Percentiles rank a stretch among this genome's conserved stretches.
phyloP scores from a whole-genome alignment of 2,888 invertebrate species.

The Cylloceria caligata region DNA sequence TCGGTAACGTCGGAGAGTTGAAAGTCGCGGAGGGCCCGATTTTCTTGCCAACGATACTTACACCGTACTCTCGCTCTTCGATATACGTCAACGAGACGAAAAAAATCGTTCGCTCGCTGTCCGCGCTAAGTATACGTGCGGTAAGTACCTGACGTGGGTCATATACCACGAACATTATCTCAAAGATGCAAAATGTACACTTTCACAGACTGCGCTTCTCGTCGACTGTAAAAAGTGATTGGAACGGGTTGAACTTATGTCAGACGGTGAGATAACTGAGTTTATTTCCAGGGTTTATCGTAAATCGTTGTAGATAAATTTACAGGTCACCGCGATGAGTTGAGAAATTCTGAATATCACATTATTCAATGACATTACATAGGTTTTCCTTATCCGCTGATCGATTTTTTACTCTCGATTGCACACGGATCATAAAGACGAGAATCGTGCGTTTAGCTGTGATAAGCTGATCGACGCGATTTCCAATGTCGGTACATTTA shows the following conservation, averaged over 20 bases:
- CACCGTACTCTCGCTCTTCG: constrained; percentile 40
- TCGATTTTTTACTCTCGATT: no score
- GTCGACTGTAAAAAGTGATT: not conserved
- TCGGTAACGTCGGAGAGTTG: constrained; percentile 68
- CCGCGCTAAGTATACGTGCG: constrained; percentile 8
- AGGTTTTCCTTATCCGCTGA: not conserved
- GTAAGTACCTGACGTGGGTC: constrained; percentile 20
- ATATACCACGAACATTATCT: constrained; percentile 28
- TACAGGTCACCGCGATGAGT: constrained; percentile 21
- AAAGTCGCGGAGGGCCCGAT: constrained; percentile 66
- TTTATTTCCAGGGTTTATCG: constrained; percentile 33
- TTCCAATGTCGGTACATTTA: no score
- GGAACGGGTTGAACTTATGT: constrained; percentile 18
- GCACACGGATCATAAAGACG: no score
- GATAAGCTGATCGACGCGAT: no score
- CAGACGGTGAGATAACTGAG: constrained; percentile 32
- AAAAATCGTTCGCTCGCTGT: constrained; percentile 15
- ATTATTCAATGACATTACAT: not conserved
- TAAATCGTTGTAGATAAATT: not conserved
- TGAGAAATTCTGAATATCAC: constrained; percentile 17
- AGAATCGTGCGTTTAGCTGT: no score
- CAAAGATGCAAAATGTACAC: not conserved
- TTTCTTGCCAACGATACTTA: constrained; percentile 66
- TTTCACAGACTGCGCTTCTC: constrained; percentile 13
- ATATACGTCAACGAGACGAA: constrained; percentile 30